Evolutionary conservation across 2,113 vertebrate genomes (phyloP), one percentile per base, ranked within the genome.

Genomic region (Python bivittatus): DNA sequence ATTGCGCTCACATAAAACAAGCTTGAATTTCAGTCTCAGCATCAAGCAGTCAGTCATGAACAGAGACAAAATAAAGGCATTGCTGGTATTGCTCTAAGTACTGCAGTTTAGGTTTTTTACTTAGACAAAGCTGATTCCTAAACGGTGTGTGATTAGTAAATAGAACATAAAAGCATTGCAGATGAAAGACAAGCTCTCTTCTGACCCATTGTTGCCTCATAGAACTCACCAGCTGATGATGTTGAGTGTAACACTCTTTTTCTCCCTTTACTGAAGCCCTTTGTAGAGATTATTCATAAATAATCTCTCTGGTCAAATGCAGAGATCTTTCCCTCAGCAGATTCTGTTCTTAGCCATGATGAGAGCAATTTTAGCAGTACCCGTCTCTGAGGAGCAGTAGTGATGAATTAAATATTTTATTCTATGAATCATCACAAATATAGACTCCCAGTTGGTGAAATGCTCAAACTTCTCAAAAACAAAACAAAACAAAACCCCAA

Each of bases 401-500:
- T 64, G 93, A 61, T 94, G 85, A 58, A 91, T 92, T 68, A 93
- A 84, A 90, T 84, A 38, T 44, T 72, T 93, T 72, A 88, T 44
- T 94, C 64, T n/a, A 8, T 91, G 90, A 33, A 58, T 92, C 57
- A 93, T 94, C 85, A 64, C 0, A 95, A 94, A 97, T 87, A 89
- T 93, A 94, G 92, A 94, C 90, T 94, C 95, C 93, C 92, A 92
- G 91, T 94, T 96, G 93, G 94, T 96, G 96, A 97, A 93, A 93
- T 95, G 94, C 93, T 96, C 93, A 96, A 95, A 95, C 94, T 95
- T 95, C 95, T 92, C 93, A 94, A 94, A 93, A 95, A 95, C 93
- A 94, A 88, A 88, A 88, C 54, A n/a, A n/a, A n/a, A n/a, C n/a
- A n/a, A n/a, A n/a, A n/a, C n/a, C n/a, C n/a, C n/a, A n/a, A n/a